Percentiles rank a stretch among this genome's conserved stretches.
Conservation (phyloP, 2,888 invertebrate species). For the Caenorhabditis auriculariae region DNA sequence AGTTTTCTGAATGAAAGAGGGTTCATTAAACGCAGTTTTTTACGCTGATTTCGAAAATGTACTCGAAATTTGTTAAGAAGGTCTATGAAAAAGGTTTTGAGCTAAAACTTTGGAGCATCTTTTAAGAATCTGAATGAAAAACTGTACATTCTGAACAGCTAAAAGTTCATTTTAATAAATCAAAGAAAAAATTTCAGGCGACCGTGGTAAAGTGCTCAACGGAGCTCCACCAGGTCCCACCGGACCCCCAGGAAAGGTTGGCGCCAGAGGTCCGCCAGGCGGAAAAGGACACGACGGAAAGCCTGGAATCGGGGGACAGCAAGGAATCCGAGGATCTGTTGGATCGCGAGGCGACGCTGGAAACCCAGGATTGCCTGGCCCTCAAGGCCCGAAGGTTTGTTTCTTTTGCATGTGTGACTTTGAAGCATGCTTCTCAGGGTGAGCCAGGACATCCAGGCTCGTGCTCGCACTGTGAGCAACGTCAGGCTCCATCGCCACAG, state of each 20-base stretch:
- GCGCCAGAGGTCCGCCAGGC: slow-evolving; percentile 48
- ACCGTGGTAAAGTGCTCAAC: slow-evolving; percentile 46
- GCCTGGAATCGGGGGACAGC: slow-evolving; percentile 41
- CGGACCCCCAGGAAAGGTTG: slow-evolving; percentile 50
- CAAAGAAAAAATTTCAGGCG: too few relatives aligned
- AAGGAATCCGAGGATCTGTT: slow-evolving; percentile 49
- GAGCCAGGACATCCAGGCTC: slow-evolving; percentile 43
- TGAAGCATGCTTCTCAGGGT: slow-evolving; percentile 9
- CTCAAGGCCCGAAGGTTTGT: slow-evolving; percentile 45
- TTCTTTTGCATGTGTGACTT: not conserved
- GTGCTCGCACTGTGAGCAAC: slow-evolving; percentile 38
- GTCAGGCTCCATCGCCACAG: slow-evolving; percentile 11
- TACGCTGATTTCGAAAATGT: too few relatives aligned
- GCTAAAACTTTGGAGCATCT: too few relatives aligned
- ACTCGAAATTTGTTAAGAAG: too few relatives aligned
- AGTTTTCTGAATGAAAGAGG: too few relatives aligned
- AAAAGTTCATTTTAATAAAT: too few relatives aligned
- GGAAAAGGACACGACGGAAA: slow-evolving; percentile 51
- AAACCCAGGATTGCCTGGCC: slow-evolving; percentile 54
- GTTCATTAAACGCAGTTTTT: too few relatives aligned
- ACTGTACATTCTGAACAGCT: too few relatives aligned
- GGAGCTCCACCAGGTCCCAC: slow-evolving; percentile 53
- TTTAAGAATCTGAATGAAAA: too few relatives aligned
- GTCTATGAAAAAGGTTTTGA: too few relatives aligned
- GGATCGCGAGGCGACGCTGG: slow-evolving; percentile 52